Evolutionary conservation across 2,113 vertebrate species (phyloP), one percentile per base, ranked within the genome.

Genomic region (Salvelinus namaycush): DNA sequence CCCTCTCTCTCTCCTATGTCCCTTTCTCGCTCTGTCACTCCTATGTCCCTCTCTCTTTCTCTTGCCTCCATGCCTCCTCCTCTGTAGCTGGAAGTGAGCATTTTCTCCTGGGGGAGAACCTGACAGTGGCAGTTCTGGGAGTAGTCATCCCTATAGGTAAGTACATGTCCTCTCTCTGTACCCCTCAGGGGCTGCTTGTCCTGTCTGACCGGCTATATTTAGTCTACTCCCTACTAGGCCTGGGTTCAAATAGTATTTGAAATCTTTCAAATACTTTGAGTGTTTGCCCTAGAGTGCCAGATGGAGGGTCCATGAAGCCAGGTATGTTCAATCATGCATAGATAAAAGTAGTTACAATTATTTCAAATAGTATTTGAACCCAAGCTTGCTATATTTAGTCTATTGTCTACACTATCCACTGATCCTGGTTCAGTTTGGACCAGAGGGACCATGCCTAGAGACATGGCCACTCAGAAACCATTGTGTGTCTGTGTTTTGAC

Each of bases 111-210:
- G 95, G 95, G 66, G 97, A 96, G 79, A 96, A 96, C 11, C 92
- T 98, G 85, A 97, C 97, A 7, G 96, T 97, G 76, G 96, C 97
- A 51, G 94, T 97, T 79, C 90, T 99, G 84, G 97, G 97, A 72
- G 94, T 98, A 82, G 91, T 97, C 67, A 96, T 98, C 82, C 98
- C 97, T 86, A 95, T 98, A 18, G 97, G 97, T 99, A 92, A 95
- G 97, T 91, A 62, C 31, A 24, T 16, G 18, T 34, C 48, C 70
- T 3, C 27, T 4, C 18, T 24, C 39, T 16, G 6, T 27, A 24
- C 26, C 62, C 51, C 72, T 3, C 26, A 69, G 66, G 72, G 74
- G 72, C 73, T 39, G 49, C 77, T 68, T 60, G 59, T 65, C 62
- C 49, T 76, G 79, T 88, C 64, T 65, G 73, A 76, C 81, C 65